phyloP scores from a whole-genome alignment of 2,113 vertebrate genomes.

The Helogale parvula region DNA sequence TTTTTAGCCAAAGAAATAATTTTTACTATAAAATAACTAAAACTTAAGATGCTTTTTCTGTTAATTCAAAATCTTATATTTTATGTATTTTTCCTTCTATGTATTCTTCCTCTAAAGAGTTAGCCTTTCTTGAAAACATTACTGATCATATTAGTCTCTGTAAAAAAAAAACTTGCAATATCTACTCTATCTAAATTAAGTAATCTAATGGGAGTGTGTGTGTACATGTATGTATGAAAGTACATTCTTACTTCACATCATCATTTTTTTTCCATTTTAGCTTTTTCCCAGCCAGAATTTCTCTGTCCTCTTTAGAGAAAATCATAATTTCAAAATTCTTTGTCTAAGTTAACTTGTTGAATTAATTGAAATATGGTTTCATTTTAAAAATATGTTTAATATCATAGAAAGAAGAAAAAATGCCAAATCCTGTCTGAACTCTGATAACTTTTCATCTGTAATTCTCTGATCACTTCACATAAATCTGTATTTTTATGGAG shows the following conservation, averaged over 20 bases:
- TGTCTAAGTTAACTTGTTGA: neutral
- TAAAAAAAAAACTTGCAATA: neutral
- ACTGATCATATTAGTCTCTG: neutral
- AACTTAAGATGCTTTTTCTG: neutral
- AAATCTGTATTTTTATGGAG: neutral
- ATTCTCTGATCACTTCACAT: neutral
- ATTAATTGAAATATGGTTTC: neutral
- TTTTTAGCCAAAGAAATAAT: neutral
- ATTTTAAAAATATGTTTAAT: neutral
- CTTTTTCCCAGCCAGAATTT: neutral
- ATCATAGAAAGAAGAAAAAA: neutral
- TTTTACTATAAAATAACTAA: neutral
- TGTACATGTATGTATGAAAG: neutral
- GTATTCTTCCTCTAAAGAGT: neutral
- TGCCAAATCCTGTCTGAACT: neutral
- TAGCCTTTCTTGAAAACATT: neutral
- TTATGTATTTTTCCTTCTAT: neutral
- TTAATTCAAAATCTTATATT: neutral
- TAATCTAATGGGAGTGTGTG: neutral
- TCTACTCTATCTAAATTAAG: neutral
- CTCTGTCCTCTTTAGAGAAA: neutral
- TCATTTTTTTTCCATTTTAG: neutral
- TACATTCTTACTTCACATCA: neutral
- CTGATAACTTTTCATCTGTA: neutral
- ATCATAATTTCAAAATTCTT: neutral